Percentiles rank a stretch among this genome's conserved stretches.
phyloP scores from a whole-genome alignment of 2,113 vertebrate genomes.

The Odontophorus gujanensis region DNA sequence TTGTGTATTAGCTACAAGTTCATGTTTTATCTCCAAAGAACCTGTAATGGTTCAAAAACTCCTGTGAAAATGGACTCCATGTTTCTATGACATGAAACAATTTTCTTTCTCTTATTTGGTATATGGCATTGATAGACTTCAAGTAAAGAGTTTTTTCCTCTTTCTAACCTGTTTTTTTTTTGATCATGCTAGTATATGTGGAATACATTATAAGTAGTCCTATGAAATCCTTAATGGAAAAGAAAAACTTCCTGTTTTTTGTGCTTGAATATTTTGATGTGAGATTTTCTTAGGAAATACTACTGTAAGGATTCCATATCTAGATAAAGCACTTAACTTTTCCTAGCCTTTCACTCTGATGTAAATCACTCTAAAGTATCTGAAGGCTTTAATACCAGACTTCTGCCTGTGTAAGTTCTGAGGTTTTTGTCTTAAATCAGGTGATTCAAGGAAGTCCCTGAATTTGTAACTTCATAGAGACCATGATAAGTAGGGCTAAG shows the following conservation, averaged over 20 bases:
- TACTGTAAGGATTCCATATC: neutral
- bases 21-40: neutral
- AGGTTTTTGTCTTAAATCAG: neutral
- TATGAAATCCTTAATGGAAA: neutral
- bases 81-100: fast-evolving
- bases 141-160: neutral
- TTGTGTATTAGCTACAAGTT: neutral
- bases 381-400: neutral
- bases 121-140: neutral
- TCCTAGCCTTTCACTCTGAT: neutral
- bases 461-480: too few species aligned
- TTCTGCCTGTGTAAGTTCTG: neutral
- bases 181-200: neutral
- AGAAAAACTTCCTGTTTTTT: neutral
- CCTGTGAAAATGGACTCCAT: neutral
- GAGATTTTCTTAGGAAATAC: neutral
- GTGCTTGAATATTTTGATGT: neutral
- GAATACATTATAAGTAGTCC: neutral
- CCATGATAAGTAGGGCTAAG: too few species aligned
- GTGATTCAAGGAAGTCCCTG: neutral
- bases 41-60: neutral
- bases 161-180: neutral
- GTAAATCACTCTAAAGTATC: neutral
- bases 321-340: neutral
- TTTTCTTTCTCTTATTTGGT: neutral